A percentile compares a stretch with the other conserved stretches of the same genome.
Evolutionary conservation across 2,888 invertebrate species (phyloP).

Genomic region (Cephalotes varians): DNA sequence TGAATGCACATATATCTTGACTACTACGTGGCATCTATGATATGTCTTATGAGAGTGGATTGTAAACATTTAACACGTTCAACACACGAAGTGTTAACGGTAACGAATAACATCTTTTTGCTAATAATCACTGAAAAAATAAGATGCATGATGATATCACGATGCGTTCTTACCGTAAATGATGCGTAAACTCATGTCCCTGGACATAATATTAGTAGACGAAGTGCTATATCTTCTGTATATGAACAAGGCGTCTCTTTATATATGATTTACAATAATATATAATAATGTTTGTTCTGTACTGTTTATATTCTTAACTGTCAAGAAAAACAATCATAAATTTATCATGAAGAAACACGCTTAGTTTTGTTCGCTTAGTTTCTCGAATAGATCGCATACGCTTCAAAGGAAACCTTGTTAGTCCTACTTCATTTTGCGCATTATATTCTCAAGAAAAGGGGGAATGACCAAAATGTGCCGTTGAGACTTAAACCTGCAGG

Average conservation of each 20-base stretch:
- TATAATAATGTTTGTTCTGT: background rate
- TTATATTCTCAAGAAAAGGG: slow-evolving; percentile 12
- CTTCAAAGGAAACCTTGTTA: background rate
- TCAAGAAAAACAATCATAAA: background rate
- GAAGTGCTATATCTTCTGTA: background rate
- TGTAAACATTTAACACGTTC: slow-evolving; percentile 6
- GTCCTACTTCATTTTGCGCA: background rate
- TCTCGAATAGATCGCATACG: background rate
- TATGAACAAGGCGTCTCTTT: background rate
- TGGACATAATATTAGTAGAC: background rate
- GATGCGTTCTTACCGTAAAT: background rate
- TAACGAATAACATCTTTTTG: slow-evolving; percentile 7
- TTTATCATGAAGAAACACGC: background rate
- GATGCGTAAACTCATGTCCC: background rate
- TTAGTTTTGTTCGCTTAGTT: background rate
- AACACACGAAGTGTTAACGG: background rate
- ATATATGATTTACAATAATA: background rate
- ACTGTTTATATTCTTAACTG: background rate
- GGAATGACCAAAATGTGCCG: slow-evolving; percentile 33
- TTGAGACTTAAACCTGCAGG: slow-evolving; percentile 22
- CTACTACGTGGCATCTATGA: background rate
- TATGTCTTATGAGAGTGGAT: background rate
- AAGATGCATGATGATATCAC: background rate
- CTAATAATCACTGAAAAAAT: slow-evolving; percentile 30
- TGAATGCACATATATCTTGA: slow-evolving; percentile 8